phyloP scores from a whole-genome alignment of 2,797 vertebrate genomes.

The Allobates femoralis region DNA sequence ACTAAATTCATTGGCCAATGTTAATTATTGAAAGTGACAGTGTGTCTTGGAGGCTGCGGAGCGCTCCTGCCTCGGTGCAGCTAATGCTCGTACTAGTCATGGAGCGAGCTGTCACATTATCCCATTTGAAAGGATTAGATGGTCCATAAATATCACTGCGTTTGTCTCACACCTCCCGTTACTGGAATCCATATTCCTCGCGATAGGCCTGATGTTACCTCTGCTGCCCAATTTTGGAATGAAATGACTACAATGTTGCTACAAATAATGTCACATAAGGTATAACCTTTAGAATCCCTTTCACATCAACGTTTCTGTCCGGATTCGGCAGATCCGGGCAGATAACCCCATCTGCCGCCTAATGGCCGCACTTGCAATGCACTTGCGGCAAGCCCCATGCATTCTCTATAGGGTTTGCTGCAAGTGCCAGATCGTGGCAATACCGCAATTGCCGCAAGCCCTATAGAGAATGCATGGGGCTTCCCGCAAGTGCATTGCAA shows the following conservation, averaged over 20 bases:
- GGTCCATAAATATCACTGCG: conserved; percentile 48
- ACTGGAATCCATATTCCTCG: conserved; percentile 15
- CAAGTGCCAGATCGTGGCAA: too few relatives aligned
- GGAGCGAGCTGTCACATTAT: conserved; percentile 50
- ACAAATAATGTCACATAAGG: background rate
- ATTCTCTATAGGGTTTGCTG: too few relatives aligned
- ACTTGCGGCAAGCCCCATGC: too few relatives aligned
- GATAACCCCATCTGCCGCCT: too few relatives aligned
- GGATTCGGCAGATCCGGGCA: too few relatives aligned
- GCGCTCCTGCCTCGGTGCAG: background rate
- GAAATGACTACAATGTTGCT: background rate
- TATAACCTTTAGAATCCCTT: too few relatives aligned
- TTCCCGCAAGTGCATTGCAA: too few relatives aligned
- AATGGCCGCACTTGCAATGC: too few relatives aligned
- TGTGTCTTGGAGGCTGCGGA: background rate
- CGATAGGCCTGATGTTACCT: background rate
- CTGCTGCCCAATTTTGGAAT: background rate
- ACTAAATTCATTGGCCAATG: too few relatives aligned
- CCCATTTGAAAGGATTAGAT: conserved; percentile 46
- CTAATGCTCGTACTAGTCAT: conserved; percentile 15
- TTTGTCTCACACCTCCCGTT: conserved; percentile 12
- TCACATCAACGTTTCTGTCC: too few relatives aligned
- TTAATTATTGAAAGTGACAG: conserved; percentile 9
- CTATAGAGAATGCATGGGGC: too few relatives aligned
- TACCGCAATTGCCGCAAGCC: too few relatives aligned